Percentiles rank a stretch among this genome's conserved stretches.
Evolutionary conservation across 1,140 invertebrate species (phyloP).

Genomic region (Xylocopa sonorina): DNA sequence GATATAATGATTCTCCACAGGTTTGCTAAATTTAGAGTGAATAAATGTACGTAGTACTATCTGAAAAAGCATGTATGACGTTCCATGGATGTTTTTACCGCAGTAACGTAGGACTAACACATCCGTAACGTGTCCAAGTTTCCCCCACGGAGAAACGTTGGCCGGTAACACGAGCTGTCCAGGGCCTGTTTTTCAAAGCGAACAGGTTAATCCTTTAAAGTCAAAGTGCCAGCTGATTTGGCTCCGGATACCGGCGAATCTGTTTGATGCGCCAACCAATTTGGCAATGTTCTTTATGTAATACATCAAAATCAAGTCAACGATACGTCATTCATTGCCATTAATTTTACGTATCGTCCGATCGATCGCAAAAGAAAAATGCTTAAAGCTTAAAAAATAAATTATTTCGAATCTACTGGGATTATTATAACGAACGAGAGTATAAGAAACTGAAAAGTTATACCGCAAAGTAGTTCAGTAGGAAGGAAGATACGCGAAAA

Average conservation of each 20-base stretch:
- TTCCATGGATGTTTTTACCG: not conserved
- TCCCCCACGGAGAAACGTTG: not conserved
- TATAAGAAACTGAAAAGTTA: too few relatives aligned
- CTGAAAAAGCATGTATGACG: not conserved
- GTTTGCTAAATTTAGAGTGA: too few relatives aligned
- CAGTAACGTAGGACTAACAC: not conserved
- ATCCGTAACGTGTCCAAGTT: constrained; percentile 6
- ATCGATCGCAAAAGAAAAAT: not conserved
- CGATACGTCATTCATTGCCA: not conserved
- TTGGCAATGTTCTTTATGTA: constrained; percentile 9
- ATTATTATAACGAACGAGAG: too few relatives aligned
- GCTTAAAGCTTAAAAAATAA: too few relatives aligned
- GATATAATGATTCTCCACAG: too few relatives aligned
- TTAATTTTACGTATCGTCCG: not conserved
- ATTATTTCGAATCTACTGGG: too few relatives aligned
- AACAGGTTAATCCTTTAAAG: constrained; percentile 27
- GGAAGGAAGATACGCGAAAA: too few relatives aligned
- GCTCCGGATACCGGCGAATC: not conserved
- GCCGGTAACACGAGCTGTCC: not conserved
- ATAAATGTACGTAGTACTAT: too few relatives aligned
- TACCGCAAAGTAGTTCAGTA: too few relatives aligned
- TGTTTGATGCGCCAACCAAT: constrained; percentile 15
- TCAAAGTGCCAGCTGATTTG: constrained; percentile 13
- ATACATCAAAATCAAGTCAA: not conserved
- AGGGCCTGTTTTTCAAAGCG: constrained; percentile 6